phyloP scores from a whole-genome alignment of 2,797 vertebrate genomes.

The Glyptemys insculpta region DNA sequence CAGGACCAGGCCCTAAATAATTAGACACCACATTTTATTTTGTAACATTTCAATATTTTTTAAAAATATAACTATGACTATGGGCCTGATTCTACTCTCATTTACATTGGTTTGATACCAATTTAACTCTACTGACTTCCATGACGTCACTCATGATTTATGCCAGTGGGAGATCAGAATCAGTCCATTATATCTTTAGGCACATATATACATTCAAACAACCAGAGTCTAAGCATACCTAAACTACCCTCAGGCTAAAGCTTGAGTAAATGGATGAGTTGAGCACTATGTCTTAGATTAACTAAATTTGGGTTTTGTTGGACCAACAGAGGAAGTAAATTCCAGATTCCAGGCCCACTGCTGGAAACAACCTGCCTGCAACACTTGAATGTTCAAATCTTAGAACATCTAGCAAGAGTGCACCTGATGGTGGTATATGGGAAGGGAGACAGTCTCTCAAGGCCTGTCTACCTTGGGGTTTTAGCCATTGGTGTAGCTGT shows the following conservation, averaged over 20 bases:
- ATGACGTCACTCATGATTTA: neutral
- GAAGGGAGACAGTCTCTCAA: neutral
- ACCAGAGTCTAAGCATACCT: neutral
- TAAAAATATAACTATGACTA: neutral
- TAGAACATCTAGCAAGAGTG: neutral
- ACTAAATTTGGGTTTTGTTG: neutral
- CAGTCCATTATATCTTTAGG: neutral
- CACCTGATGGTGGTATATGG: neutral
- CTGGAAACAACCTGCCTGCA: neutral
- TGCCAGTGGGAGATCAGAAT: neutral
- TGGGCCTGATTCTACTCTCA: neutral
- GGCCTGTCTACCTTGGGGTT: neutral
- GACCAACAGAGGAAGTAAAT: neutral
- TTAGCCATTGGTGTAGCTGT: neutral
- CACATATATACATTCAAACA: neutral
- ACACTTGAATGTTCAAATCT: neutral
- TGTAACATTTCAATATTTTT: neutral
- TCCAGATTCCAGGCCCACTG: neutral
- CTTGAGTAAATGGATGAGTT: neutral
- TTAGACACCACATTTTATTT: neutral
- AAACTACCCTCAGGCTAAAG: neutral
- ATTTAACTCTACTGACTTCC: neutral
- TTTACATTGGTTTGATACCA: neutral
- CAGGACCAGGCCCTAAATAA: neutral
- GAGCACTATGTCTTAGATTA: neutral